Evolutionary conservation across 30 jellyfish, hydroid and myxozoan genomes (phyloP).

Genomic region (Clytia hemisphaerica): DNA sequence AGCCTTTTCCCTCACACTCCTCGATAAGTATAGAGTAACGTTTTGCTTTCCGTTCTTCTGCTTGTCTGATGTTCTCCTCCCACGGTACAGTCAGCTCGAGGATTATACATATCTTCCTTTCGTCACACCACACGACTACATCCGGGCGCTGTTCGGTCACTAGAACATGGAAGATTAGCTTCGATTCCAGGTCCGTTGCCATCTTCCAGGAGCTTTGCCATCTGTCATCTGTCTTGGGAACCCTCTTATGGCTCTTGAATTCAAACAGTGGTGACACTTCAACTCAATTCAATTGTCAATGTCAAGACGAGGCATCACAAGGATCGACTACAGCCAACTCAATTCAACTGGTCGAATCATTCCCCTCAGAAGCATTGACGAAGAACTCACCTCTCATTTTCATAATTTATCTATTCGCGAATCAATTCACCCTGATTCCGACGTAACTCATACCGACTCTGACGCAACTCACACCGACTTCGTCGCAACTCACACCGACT

Average conservation of each 20-base stretch:
- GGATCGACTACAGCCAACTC: no score
- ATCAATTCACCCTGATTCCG: no score
- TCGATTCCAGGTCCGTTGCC: neutral
- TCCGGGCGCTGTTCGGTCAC: conserved; percentile 2
- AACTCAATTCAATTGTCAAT: no score
- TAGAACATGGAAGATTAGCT: neutral
- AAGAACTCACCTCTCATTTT: no score
- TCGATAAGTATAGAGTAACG: neutral
- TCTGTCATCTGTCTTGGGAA: neutral
- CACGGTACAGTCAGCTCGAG: neutral
- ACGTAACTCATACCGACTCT: no score
- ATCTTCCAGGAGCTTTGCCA: conserved; percentile 1
- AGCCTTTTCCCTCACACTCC: neutral
- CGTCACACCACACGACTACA: conserved; percentile 1
- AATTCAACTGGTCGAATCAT: no score
- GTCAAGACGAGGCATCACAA: no score
- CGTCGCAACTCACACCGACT: no score
- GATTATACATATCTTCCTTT: neutral
- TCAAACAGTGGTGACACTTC: no score
- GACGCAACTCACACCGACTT: no score
- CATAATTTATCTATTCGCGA: no score
- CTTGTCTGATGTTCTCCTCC: neutral
- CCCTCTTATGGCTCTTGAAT: neutral
- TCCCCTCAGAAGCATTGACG: no score
- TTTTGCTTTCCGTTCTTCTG: neutral